A percentile compares a stretch with the other conserved stretches of the same genome.
Evolutionary conservation across 2,113 vertebrate genomes (phyloP).

Genomic region (Antechinus flavipes): DNA sequence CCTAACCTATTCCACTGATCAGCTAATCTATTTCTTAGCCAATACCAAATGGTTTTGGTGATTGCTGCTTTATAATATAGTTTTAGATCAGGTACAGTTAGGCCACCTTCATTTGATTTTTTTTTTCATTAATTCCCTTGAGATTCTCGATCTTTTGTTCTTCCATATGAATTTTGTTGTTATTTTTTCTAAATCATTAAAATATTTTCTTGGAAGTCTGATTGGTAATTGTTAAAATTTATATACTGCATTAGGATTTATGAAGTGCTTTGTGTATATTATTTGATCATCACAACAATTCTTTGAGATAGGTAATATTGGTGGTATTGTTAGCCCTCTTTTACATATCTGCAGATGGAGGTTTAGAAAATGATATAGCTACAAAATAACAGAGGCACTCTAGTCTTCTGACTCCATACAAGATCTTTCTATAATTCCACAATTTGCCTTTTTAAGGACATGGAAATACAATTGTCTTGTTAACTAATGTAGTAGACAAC

Average conservation of each 20-base stretch:
- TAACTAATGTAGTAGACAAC: background rate
- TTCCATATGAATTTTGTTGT: no score
- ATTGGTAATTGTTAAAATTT: background rate
- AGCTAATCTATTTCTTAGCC: no score
- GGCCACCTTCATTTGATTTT: no score
- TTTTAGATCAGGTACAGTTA: no score
- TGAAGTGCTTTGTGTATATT: background rate
- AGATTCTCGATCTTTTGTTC: no score
- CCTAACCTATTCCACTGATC: no score
- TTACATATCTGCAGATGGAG: conserved; percentile 28
- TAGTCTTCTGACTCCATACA: background rate
- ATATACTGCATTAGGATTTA: background rate
- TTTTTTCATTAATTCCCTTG: no score
- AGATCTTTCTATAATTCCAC: background rate
- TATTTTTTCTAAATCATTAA: no score
- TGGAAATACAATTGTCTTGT: background rate
- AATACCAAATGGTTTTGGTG: no score
- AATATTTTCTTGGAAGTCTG: no score
- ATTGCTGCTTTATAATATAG: no score
- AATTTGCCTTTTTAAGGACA: background rate
- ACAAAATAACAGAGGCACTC: background rate
- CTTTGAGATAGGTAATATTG: background rate
- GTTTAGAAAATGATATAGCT: background rate
- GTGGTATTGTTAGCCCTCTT: background rate
- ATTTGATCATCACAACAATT: background rate